A percentile compares a stretch with the other conserved stretches of the same genome.
Conservation (phyloP, 2,888 invertebrate species). For the Drosophila nr. perissopoda region DNA sequence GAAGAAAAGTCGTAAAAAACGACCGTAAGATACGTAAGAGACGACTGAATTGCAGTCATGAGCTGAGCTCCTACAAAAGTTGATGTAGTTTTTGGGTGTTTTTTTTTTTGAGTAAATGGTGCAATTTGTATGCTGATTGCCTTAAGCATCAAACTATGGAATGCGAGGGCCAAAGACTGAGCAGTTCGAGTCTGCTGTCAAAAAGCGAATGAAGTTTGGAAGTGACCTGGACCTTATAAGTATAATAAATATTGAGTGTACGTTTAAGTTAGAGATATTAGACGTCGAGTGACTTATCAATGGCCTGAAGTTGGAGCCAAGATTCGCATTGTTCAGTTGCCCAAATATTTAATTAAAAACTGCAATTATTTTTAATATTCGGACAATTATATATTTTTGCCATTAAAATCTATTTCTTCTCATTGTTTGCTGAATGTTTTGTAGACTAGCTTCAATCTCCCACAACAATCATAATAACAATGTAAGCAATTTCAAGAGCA, state of each 20-base stretch:
- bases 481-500: conserved; percentile 56
- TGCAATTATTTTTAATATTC: neutral
- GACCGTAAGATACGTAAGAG: neutral
- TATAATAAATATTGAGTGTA: neutral
- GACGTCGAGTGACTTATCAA: neutral
- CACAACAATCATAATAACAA: conserved; percentile 25
- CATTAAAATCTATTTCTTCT: conserved; percentile 13
- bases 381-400: neutral
- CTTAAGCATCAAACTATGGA: conserved; percentile 8
- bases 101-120: conserved; percentile 8
- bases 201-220: neutral
- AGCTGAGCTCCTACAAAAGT: neutral
- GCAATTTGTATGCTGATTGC: conserved; percentile 34
- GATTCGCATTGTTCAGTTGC: neutral
- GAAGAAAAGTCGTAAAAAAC: conserved; percentile 16
- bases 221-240: neutral
- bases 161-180: neutral
- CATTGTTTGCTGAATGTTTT: conserved; percentile 14
- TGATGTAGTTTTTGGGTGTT: neutral
- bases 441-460: conserved; percentile 3
- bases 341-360: neutral
- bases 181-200: neutral
- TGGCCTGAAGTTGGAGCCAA: no score
- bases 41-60: conserved; percentile 16
- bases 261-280: neutral